Base-by-base conservation (phyloP, 2,113 vertebrate species). In the Callithrix jacchus region DNA sequence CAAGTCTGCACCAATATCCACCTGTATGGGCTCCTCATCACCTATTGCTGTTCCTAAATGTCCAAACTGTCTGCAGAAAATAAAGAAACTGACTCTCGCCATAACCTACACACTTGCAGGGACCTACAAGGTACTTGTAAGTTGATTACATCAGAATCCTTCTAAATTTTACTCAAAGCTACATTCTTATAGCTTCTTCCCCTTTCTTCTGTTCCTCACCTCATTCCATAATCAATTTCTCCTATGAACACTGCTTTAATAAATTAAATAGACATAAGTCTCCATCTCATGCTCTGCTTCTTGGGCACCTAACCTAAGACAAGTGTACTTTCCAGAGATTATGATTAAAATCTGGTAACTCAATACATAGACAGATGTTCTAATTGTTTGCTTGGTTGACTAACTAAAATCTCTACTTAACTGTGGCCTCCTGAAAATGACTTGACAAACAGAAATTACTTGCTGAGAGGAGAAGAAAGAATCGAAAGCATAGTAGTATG, bases 351-450 rank as follows among this genome's bases (percentile, higher is more conserved):
- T 82, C 21, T 70, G 17, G 12, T 85, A 42, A 68, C 89, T 95
- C 81, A 83, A 8, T 58, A 71, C 30, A 37, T 32, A 96, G n/a
- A 71, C 89, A 84, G 45, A 79, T 89, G 45, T 49, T 94, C 8
- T 61, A 91, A 88, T 90, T 90, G 70, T 88, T 96, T 91, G 70
- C 25, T 84, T 87, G 11, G 40, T 49, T 95, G 47, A 80, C 68
- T 97, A 93, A 80, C 32, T 91, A 73, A 85, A 95, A 64, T 96
- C 47, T 81, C 70, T 71, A 45, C 68, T 89, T 45, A 92, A 37
- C 35, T 49, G 23, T 84, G 68, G 25, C 16, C 35, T 74, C 11
- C 35, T 84, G 3, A 5, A 94, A 80, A 87, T 76, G 52, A 85
- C 3, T 12, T 76, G 81, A 94, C 91, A 71, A n/a, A 80, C 4